Percentiles rank a stretch among this genome's conserved stretches.
phyloP scores from a whole-genome alignment of 2,797 vertebrate genomes.

The Myiotriccus ornatus region DNA sequence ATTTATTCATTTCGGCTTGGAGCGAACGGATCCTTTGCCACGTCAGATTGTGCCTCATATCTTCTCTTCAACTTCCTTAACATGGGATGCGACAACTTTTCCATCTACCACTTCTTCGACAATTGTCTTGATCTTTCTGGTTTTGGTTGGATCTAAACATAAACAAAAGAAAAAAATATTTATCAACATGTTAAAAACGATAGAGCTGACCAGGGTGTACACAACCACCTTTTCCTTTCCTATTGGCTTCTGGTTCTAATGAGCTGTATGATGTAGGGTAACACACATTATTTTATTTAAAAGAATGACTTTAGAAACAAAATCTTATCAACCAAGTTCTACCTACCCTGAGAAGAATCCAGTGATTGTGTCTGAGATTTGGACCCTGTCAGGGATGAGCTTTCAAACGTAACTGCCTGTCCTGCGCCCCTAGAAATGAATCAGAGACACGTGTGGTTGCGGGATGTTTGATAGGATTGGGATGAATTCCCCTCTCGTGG shows the following conservation, averaged over 20 bases:
- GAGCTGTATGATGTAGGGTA: neutral
- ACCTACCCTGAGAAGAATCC: constrained; percentile 74
- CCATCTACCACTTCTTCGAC: constrained; percentile 87
- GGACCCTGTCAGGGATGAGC: constrained; percentile 35
- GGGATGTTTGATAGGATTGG: neutral
- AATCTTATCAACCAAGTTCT: neutral
- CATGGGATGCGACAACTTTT: constrained; percentile 78
- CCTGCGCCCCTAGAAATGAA: constrained; percentile 41
- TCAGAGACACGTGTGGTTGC: neutral
- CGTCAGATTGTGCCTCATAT: constrained; percentile 41
- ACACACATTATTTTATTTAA: neutral
- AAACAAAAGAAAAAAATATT: neutral
- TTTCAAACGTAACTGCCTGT: constrained; percentile 53
- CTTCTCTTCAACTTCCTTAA: constrained; percentile 76
- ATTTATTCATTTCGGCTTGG: neutral
- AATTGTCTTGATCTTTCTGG: constrained; percentile 82
- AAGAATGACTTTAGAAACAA: neutral
- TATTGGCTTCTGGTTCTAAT: neutral
- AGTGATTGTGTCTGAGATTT: constrained; percentile 66
- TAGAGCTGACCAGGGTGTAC: neutral
- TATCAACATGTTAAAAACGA: neutral
- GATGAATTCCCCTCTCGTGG: neutral
- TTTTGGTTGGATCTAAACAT: constrained; percentile 73
- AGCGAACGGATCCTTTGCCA: neutral
- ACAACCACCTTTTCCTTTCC: neutral